Conservation (phyloP, 2,888 invertebrate species). For the Andrena trimmerana region DNA sequence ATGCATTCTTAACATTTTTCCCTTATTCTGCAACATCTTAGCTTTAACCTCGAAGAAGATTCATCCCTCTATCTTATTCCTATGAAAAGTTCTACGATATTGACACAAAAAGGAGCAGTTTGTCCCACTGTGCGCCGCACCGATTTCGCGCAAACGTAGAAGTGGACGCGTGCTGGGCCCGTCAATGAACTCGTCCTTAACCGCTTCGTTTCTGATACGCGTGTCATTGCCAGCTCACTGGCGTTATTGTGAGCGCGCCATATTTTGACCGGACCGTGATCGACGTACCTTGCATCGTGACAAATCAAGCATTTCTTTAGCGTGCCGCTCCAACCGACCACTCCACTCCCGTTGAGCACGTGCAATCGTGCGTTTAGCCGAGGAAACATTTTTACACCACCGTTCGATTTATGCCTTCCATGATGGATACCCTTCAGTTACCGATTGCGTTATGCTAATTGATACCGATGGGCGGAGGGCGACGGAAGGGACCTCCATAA, state of each 20-base stretch:
- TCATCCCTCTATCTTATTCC: too few relatives aligned
- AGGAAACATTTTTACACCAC: not conserved
- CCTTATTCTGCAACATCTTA: too few relatives aligned
- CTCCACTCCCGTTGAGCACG: not conserved
- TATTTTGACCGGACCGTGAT: constrained; percentile 73
- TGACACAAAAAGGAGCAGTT: too few relatives aligned
- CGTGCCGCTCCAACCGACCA: constrained; percentile 31
- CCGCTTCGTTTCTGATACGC: constrained; percentile 71
- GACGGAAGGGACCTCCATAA: too few relatives aligned
- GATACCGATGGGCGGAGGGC: too few relatives aligned
- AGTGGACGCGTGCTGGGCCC: constrained; percentile 48
- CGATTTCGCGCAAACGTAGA: constrained; percentile 61
- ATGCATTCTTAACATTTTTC: too few relatives aligned
- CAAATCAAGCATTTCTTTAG: constrained; percentile 67
- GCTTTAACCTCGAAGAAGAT: too few relatives aligned
- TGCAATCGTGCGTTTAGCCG: not conserved
- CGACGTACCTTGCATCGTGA: constrained; percentile 60
- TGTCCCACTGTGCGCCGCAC: not conserved
- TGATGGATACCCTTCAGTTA: too few relatives aligned
- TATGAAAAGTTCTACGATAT: too few relatives aligned
- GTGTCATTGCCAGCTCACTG: constrained; percentile 75
- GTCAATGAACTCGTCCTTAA: constrained; percentile 65
- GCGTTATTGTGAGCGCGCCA: constrained; percentile 68
- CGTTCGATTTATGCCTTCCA: not conserved
- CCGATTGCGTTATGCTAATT: too few relatives aligned